Conservation (phyloP, 53 echinoderm and acorn worm genomes). For the Astropecten irregularis region DNA sequence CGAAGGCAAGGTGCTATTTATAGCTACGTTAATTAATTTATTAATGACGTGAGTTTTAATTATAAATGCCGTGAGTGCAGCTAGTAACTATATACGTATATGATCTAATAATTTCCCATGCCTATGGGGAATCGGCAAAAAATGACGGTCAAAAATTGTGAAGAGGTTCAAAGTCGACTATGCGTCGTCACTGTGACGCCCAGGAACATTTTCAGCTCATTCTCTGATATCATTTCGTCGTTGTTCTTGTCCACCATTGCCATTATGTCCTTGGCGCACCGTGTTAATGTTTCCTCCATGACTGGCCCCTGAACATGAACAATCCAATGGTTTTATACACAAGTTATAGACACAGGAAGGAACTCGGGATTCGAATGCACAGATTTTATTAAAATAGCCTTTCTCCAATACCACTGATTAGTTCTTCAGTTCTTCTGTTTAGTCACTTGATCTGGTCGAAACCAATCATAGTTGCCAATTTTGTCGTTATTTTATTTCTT, state of each 20-base stretch:
- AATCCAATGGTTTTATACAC: too few species aligned
- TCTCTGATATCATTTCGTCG: constrained; percentile 71
- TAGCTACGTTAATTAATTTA: constrained; percentile 17
- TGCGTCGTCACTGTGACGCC: too few species aligned
- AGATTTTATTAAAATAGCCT: too few species aligned
- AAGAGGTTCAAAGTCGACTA: constrained; percentile 25
- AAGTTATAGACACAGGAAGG: neutral
- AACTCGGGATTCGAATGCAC: too few species aligned
- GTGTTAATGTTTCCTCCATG: constrained; percentile 46
- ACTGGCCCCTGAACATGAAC: constrained; percentile 38
- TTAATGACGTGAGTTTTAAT: constrained; percentile 19
- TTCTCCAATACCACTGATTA: too few species aligned
- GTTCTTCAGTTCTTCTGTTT: too few species aligned
- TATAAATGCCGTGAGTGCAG: constrained; percentile 32
- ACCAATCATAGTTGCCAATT: too few species aligned
- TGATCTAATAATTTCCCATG: neutral
- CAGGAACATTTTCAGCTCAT: constrained; percentile 76
- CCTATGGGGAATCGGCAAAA: constrained; percentile 47
- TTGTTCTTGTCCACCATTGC: constrained; percentile 73
- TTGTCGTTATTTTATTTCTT: too few species aligned
- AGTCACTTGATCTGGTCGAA: too few species aligned
- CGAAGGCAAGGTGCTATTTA: constrained; percentile 49
- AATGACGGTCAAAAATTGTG: constrained; percentile 29
- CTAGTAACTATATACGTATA: constrained; percentile 34
- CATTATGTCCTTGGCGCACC: constrained; percentile 57